Conservation (phyloP, 2,113 vertebrate species). For the Promerops cafer region DNA sequence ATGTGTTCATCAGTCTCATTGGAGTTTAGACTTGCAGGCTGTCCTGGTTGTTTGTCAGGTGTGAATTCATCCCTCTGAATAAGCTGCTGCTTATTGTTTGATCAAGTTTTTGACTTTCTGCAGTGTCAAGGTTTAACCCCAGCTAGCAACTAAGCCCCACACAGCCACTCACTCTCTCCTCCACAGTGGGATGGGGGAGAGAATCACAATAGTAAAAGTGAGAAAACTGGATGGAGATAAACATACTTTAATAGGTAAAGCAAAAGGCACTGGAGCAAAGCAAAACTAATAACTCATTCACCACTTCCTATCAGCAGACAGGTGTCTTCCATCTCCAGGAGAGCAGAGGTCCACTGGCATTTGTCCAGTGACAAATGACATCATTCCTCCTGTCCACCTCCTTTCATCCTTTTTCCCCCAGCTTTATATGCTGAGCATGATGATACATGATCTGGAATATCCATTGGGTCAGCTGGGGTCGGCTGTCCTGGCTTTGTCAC, state of each 20-base stretch:
- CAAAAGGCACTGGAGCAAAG: neutral
- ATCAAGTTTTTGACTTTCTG: neutral
- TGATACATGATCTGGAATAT: fast-evolving
- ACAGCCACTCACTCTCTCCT: fast-evolving
- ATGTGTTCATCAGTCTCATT: neutral
- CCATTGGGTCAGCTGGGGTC: neutral
- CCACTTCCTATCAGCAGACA: neutral
- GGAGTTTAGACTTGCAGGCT: neutral
- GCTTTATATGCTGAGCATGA: neutral
- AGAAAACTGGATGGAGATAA: neutral
- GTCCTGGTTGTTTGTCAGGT: neutral
- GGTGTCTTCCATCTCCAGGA: neutral
- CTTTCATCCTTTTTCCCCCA: neutral
- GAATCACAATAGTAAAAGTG: neutral
- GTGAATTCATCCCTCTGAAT: neutral
- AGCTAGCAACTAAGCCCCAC: neutral
- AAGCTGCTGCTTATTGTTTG: neutral
- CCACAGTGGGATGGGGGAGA: neutral
- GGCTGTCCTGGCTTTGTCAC: neutral
- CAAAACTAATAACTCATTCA: neutral
- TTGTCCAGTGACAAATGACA: neutral
- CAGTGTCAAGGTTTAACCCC: neutral
- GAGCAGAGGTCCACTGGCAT: neutral
- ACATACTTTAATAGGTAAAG: neutral
- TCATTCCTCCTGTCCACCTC: neutral